Evolutionary conservation across 2,888 invertebrate species (phyloP), one percentile per base, ranked within the genome.

Genomic region (Phyllotreta cruciferae): DNA sequence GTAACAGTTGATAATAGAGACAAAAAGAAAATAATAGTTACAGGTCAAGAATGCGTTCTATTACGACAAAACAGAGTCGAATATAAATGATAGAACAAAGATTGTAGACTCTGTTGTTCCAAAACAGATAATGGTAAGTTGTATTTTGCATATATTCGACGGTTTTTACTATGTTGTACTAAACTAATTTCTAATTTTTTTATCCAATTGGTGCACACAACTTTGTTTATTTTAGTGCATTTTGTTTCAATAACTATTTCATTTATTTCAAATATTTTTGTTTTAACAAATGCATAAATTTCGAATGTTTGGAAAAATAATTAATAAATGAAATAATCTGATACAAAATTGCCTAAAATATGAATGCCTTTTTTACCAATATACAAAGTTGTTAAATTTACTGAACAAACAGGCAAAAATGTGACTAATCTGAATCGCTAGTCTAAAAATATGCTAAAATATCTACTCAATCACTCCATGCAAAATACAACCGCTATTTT

Each of bases 401-500:
- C 37, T 60, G 39, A 34, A 62, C 64, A 64, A 57, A 63, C 70
- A 70, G 63, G 67, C 70, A 70, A 39, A 56, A 56, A 47, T 52
- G 58, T 63, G 55, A 56, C 63, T 56, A 67, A 61, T 38, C 44
- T 34, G 11, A 34, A 60, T 57, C 14, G 52, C 66, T 66, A 68
- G 14, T 38, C 63, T 68, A 52, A 11, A 35, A 4, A 35, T 49
- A 63, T 63, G 47, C 70, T 72, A 65, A 63, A 62, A 24, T 66
- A 67, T 70, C 72, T 63, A 66, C 65, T 64, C 64, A 62, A 65
- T 13, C 37, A n/a, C 55, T 64, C 63, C 75, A 76, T 76, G 76
- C 76, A 75, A 76, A 76, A 76, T 75, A 75, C 76, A 75, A 75
- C 74, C 70, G 64, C 67, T 73, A 68, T 62, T 36, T 24, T 44